Conservation (phyloP, 2,113 vertebrate species). For the Notothenia coriiceps region DNA sequence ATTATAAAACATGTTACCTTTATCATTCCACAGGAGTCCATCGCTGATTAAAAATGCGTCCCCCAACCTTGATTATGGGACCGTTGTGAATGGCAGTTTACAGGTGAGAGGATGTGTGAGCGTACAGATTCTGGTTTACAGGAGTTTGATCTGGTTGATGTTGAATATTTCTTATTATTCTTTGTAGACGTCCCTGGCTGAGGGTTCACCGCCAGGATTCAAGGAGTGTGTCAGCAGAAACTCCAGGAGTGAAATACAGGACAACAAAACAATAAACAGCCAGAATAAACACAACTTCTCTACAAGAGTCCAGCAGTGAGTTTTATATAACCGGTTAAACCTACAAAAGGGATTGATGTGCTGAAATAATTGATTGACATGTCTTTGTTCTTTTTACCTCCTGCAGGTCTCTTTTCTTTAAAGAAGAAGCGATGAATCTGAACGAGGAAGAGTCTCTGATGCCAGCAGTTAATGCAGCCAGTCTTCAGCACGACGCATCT, state of each 20-base stretch:
- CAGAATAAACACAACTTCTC: conserved; percentile 86
- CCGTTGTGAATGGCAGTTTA: conserved; percentile 87
- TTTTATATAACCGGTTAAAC: conserved; percentile 14
- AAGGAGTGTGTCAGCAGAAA: conserved; percentile 5
- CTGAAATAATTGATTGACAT: rapidly evolving
- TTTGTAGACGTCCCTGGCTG: conserved; percentile 45
- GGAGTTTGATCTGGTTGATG: not conserved
- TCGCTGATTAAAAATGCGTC: conserved; percentile 92
- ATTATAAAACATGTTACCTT: not conserved
- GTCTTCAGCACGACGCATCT: conserved; percentile 84
- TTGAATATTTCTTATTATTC: not conserved
- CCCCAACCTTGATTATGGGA: conserved; percentile 87
- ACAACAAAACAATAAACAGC: conserved; percentile 84
- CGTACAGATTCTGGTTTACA: not conserved
- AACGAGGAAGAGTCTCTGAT: conserved; percentile 88
- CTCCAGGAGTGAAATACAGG: conserved; percentile 3
- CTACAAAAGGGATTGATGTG: too few relatives aligned
- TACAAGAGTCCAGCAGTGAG: conserved; percentile 89
- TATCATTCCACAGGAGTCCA: conserved; percentile 87
- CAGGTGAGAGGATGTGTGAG: conserved; percentile 83
- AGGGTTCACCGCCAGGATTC: conserved; percentile 16
- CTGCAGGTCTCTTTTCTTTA: conserved; percentile 89
- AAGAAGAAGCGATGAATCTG: conserved; percentile 86
- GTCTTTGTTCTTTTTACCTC: not conserved
- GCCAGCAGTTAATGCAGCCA: conserved; percentile 86